Base-by-base conservation (phyloP, 1,140 invertebrate genomes). In the Anastrepha ludens region DNA sequence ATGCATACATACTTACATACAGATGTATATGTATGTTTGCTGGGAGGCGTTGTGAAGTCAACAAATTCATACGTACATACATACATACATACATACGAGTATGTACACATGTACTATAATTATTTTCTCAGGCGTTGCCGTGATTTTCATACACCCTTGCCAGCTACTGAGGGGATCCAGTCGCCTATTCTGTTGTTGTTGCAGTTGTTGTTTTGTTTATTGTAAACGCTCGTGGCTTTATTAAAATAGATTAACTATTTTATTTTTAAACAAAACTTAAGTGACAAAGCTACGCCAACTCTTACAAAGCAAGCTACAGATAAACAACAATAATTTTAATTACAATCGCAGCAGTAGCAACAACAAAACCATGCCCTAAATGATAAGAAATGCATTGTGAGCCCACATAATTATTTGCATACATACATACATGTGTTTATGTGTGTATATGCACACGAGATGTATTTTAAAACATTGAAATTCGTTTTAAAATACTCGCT, bases 351-450 rank as follows among this genome's bases (percentile, higher is more conserved):
- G 29, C 41, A 50, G 17, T 47, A 20, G 15, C 67, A 74, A 74
- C 67, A 47, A 74, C 67, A 44, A 67, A 74, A 15, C 15, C 67
- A 74, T 74, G 67, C 15, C 67, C 67, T 47, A 74, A 74, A 74
- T 74, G 67, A 74, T 74, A 74, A 74, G 67, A 74, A 74, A 74
- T 74, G 41, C 67, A 74, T 74, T 74, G 67, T 41, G 67, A 39
- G 44, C 67, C 67, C 13, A 47, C 67, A 74, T 17, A 74, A 41
- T 74, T 44, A 44, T 74, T 74, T 47, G 67, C 44, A 74, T 41
- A 44, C 41, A 74, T 47, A 11, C 50, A 55, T 55, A 8, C 50
- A 29, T 29, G 29, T 29, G 29, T 29, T 13, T 39, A 11, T 67
- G 39, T 15, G n/a, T 67, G 13, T 67, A 67, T 20, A 74, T 44